These are phyloP conservation scores for Anolis sagrei DNA, from an alignment of 2,113 vertebrate species.

Conservation along the genomic window DNA sequence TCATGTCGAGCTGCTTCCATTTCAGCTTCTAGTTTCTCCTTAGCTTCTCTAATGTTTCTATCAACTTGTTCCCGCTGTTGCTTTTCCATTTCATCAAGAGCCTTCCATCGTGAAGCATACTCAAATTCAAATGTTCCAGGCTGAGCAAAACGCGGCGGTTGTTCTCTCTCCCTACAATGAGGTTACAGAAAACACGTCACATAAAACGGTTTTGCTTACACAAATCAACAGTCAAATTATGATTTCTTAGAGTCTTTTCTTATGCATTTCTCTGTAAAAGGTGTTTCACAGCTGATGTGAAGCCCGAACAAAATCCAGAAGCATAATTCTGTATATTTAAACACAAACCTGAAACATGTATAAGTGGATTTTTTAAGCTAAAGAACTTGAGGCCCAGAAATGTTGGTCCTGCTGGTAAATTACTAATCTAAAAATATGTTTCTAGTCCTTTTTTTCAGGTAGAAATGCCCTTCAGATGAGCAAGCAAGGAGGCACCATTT, in stretches of 20 bases:
- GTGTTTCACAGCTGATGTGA: background rate
- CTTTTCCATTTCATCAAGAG: slow-evolving; percentile 96
- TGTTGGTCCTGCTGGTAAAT: background rate
- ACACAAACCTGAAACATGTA: background rate
- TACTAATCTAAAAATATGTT: background rate
- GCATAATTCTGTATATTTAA: no score
- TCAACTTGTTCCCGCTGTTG: slow-evolving; percentile 95
- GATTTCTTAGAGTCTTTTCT: background rate
- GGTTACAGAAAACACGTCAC: slow-evolving; percentile 57
- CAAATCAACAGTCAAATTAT: slow-evolving; percentile 25
- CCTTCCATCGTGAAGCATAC: slow-evolving; percentile 97
- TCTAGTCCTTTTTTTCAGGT: background rate
- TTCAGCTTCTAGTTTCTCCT: slow-evolving; percentile 96
- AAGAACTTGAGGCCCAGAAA: background rate
- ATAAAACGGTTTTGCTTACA: slow-evolving; percentile 51
- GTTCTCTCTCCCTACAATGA: slow-evolving; percentile 88
- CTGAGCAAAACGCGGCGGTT: slow-evolving; percentile 92
- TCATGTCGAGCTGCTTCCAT: slow-evolving; percentile 98
- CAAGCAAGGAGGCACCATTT: background rate
- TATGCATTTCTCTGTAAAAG: background rate
- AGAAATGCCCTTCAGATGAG: background rate
- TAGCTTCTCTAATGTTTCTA: slow-evolving; percentile 93
- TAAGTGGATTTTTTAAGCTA: background rate
- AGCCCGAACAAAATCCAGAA: background rate
- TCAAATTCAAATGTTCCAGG: slow-evolving; percentile 99